These are phyloP conservation scores for Bradypodion ventrale DNA, from an alignment of 2,797 vertebrate genomes.

Conservation along the genomic window DNA sequence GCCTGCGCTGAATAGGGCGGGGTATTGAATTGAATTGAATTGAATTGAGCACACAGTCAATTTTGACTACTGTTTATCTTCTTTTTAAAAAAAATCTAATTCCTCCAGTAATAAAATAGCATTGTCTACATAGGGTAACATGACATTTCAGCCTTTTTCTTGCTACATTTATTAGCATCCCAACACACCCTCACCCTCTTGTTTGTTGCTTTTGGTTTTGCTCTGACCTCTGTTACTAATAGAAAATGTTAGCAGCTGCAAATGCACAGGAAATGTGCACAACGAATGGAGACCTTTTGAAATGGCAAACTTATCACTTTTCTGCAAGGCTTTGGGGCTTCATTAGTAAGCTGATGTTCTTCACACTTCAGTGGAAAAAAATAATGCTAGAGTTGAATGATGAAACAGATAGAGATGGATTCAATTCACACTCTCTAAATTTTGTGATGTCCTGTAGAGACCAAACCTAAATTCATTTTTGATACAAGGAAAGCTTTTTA, in stretches of 20 bases:
- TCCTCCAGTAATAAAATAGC: conserved; percentile 10
- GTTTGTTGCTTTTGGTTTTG: conserved; percentile 57
- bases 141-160: conserved; percentile 57
- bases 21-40: no score
- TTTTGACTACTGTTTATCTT: conserved; percentile 33
- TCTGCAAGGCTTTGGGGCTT: conserved; percentile 48
- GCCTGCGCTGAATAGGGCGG: no score
- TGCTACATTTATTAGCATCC: conserved; percentile 59
- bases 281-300: conserved; percentile 53
- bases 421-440: conserved; percentile 19
- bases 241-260: conserved; percentile 66
- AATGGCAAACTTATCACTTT: conserved; percentile 59
- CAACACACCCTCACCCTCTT: conserved; percentile 54
- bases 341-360: conserved; percentile 57
- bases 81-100: conserved; percentile 57
- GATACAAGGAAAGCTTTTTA: conserved; percentile 28
- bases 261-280: conserved; percentile 67
- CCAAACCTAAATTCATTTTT: conserved; percentile 12
- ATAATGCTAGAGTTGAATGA: conserved; percentile 49
- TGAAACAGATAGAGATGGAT: conserved; percentile 50
- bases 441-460: conserved; percentile 35
- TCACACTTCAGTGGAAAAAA: conserved; percentile 55
- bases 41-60: conserved; percentile 16
- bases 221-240: conserved; percentile 67
- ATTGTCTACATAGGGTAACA: conserved; percentile 42